Percentiles rank a stretch among this genome's conserved stretches.
These are phyloP conservation scores for Acronicta alni DNA, from an alignment of 2,888 invertebrate genomes.

Conservation along the genomic window DNA sequence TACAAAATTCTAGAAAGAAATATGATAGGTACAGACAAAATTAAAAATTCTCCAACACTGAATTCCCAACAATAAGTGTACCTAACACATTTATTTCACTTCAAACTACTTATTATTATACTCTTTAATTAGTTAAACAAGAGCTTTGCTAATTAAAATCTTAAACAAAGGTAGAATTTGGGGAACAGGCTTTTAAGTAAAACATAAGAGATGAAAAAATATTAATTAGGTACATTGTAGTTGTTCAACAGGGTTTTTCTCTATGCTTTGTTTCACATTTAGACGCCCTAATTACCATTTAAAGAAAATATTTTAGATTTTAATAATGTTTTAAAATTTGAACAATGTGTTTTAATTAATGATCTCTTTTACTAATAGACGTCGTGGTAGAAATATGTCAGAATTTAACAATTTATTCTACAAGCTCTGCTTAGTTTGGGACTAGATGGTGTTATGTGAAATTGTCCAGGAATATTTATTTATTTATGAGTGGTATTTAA, in stretches of 20 bases:
- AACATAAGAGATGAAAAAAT: slow-evolving; percentile 25
- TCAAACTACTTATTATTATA: slow-evolving; percentile 35
- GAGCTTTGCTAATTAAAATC: slow-evolving; percentile 43
- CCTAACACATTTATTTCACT: slow-evolving; percentile 9
- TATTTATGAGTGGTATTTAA: too few species aligned
- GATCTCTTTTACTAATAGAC: too few species aligned
- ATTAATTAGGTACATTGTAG: slow-evolving; percentile 29
- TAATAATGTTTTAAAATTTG: too few species aligned
- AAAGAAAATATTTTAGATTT: too few species aligned
- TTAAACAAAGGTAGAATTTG: slow-evolving; percentile 41
- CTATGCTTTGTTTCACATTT: slow-evolving; percentile 21
- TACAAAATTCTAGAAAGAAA: neutral
- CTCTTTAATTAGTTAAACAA: slow-evolving; percentile 40
- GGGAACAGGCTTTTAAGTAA: slow-evolving; percentile 16
- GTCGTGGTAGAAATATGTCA: too few species aligned
- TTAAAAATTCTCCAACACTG: neutral
- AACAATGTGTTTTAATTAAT: too few species aligned
- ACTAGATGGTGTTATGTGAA: too few species aligned
- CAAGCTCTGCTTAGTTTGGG: too few species aligned
- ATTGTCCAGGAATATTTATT: too few species aligned
- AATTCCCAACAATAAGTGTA: slow-evolving; percentile 1
- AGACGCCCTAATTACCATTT: slow-evolving; percentile 11
- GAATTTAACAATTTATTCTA: too few species aligned
- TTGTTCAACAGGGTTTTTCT: too few species aligned
- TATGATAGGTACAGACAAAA: neutral